These are phyloP conservation scores for Rhingia rostrata DNA, from an alignment of 2,888 invertebrate species.

Conservation along the genomic window DNA sequence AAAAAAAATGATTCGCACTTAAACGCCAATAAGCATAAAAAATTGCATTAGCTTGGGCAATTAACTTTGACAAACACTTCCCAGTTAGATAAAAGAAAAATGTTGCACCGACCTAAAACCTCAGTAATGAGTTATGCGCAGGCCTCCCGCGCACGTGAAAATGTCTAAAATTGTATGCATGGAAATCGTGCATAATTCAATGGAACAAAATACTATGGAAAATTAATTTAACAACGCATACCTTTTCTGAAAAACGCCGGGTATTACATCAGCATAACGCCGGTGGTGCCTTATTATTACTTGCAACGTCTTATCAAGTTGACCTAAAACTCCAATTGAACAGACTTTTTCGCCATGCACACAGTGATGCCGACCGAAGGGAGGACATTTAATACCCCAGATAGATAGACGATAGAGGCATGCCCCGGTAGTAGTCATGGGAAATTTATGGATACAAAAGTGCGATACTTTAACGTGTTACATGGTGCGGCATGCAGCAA, in stretches of 20 bases:
- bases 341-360: conserved; percentile 49
- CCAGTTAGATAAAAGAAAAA: conserved; percentile 47
- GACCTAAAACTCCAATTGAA: conserved; percentile 71
- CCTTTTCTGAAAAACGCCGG: conserved; percentile 14
- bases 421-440: conserved; percentile 6
- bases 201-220: conserved; percentile 15
- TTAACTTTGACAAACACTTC: conserved; percentile 40
- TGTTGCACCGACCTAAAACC: background rate
- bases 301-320: conserved; percentile 61
- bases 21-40: conserved; percentile 49
- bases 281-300: conserved; percentile 17
- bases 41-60: conserved; percentile 45
- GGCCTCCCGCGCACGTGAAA: conserved; percentile 17
- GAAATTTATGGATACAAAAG: conserved; percentile 50
- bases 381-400: conserved; percentile 35
- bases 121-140: conserved; percentile 4
- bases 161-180: conserved; percentile 44
- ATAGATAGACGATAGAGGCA: conserved; percentile 19
- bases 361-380: background rate
- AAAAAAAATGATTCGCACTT: conserved; percentile 28
- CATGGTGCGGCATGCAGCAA: conserved; percentile 30
- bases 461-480: conserved; percentile 34
- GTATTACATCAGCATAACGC: conserved; percentile 6
- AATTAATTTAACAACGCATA: conserved; percentile 17
- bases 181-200: conserved; percentile 39